phyloP scores from a whole-genome alignment of 2,888 invertebrate species.

The Loripinus fragilis region DNA sequence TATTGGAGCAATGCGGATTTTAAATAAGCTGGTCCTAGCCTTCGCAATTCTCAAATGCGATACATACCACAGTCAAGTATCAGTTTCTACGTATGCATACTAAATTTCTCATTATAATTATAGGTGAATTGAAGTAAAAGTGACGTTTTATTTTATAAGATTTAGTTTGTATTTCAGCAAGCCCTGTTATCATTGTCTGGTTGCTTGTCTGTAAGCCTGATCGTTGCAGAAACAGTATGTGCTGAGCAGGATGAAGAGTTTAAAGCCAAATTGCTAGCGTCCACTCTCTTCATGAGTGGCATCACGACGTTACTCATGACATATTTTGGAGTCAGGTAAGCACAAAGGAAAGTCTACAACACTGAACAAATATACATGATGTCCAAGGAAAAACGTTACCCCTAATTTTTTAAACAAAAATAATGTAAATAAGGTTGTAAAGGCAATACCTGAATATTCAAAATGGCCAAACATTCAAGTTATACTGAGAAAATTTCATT shows the following conservation, averaged over 20 bases:
- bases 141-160: background rate
- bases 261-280: conserved; percentile 40
- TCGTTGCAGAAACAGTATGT: conserved; percentile 28
- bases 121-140: background rate
- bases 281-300: conserved; percentile 28
- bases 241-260: conserved; percentile 46
- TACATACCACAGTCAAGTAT: no score
- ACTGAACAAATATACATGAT: no score
- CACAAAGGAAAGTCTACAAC: no score
- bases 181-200: conserved; percentile 45
- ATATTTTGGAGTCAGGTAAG: background rate
- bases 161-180: conserved; percentile 38
- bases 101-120: background rate
- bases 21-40: no score
- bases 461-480: no score
- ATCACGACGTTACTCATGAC: conserved; percentile 24
- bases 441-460: no score
- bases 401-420: no score
- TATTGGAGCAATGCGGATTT: no score
- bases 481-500: no score
- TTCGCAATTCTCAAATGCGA: no score
- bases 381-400: no score
- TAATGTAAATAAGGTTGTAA: no score
- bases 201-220: conserved; percentile 32
- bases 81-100: background rate